These are phyloP conservation scores for Trissolcus brochymenae DNA, from an alignment of 2,888 invertebrate genomes.

Conservation along the genomic window DNA sequence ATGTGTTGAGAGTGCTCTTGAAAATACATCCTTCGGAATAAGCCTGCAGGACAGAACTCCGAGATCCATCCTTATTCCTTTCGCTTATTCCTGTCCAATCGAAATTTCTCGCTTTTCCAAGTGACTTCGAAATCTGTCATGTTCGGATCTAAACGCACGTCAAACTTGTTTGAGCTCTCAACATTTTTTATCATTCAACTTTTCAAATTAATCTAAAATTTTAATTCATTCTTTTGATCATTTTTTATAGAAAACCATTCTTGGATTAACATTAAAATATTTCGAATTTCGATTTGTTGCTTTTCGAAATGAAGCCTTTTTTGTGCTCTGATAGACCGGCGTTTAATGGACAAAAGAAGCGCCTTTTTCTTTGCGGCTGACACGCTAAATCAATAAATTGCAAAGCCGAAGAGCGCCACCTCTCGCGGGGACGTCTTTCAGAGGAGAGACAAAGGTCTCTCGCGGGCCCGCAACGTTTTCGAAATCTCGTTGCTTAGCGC, in stretches of 20 bases:
- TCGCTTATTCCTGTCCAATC: constrained; percentile 27
- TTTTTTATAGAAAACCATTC: too few species aligned
- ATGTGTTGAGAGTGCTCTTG: constrained; percentile 12
- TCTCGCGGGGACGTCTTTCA: constrained; percentile 56
- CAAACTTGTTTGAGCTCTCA: too few species aligned
- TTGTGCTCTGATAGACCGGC: constrained; percentile 50
- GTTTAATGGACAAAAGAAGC: constrained; percentile 53
- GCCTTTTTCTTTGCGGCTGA: constrained; percentile 40
- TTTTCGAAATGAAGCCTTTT: constrained; percentile 26
- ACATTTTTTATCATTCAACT: constrained; percentile 12
- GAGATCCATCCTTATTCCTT: constrained; percentile 25
- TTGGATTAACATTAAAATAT: too few species aligned
- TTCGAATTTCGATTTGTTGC: too few species aligned
- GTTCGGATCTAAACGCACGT: constrained; percentile 18
- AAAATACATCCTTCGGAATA: constrained; percentile 25
- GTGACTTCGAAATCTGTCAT: constrained; percentile 34
- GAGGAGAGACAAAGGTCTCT: constrained; percentile 44
- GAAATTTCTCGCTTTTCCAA: constrained; percentile 16
- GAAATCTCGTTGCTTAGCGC: constrained; percentile 54
- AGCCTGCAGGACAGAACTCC: constrained; percentile 16
- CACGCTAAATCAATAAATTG: constrained; percentile 68
- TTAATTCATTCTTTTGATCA: too few species aligned
- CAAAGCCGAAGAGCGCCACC: constrained; percentile 63
- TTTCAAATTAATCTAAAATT: too few species aligned
- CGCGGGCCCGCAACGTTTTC: constrained; percentile 40